These are phyloP conservation scores for Empidonax alnorum DNA, from an alignment of 2,113 vertebrate species.

Conservation along the genomic window DNA sequence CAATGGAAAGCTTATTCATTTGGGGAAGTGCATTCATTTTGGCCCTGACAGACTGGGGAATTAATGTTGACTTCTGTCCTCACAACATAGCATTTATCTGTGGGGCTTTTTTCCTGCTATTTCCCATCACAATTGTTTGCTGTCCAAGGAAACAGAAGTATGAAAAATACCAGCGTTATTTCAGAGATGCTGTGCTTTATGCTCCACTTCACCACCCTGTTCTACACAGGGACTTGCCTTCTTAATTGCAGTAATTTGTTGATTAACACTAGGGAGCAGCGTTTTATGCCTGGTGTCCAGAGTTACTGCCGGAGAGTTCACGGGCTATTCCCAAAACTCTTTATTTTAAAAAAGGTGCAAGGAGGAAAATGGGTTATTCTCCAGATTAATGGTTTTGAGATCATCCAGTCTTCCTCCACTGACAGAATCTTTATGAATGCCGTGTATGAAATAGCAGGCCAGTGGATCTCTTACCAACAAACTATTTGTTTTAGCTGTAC, in stretches of 20 bases:
- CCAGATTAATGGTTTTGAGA: not conserved
- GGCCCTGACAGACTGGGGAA: not conserved
- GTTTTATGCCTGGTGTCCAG: not conserved
- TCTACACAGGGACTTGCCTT: not conserved
- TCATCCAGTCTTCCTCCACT: not conserved
- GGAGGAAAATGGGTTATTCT: not conserved
- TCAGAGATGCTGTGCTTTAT: not conserved
- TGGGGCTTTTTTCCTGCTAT: not conserved
- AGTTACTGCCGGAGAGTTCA: not conserved
- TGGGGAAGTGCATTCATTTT: constrained; percentile 4
- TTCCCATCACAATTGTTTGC: not conserved
- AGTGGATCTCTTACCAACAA: not conserved
- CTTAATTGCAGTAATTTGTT: not conserved
- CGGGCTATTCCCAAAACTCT: not conserved
- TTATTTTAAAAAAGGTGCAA: not conserved
- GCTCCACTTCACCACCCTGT: not conserved
- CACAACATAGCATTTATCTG: not conserved
- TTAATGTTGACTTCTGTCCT: not conserved
- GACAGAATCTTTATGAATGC: not conserved
- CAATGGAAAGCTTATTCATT: constrained; percentile 40
- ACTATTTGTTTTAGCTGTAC: not conserved
- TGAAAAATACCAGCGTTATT: not conserved
- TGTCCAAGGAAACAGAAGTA: not conserved
- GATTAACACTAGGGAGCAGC: not conserved
- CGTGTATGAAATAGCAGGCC: not conserved